Evolutionary conservation across 2,888 invertebrate species (phyloP).

Genomic region (Idaea aversata): DNA sequence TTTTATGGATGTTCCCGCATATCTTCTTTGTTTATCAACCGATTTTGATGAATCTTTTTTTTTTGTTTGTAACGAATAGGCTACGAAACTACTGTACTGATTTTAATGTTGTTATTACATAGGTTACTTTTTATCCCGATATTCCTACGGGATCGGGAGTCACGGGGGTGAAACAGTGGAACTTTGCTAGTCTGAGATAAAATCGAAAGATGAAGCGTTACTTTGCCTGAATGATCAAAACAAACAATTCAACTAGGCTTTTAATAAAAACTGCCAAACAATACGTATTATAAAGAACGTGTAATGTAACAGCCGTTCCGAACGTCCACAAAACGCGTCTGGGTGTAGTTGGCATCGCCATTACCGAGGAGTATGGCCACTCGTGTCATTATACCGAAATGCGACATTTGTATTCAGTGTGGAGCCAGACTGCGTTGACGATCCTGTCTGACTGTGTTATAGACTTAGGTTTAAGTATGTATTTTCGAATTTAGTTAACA

Average conservation of each 20-base stretch:
- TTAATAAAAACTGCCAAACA: not conserved
- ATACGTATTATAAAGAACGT: not conserved
- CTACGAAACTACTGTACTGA: no score
- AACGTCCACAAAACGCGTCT: constrained; percentile 24
- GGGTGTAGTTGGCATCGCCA: constrained; percentile 21
- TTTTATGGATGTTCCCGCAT: no score
- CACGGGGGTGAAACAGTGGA: no score
- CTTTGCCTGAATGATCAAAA: not conserved
- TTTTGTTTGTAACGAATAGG: no score
- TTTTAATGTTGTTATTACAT: no score
- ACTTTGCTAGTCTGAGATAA: no score
- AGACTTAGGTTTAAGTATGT: not conserved
- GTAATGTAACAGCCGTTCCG: constrained; percentile 12
- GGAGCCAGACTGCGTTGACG: constrained; percentile 4
- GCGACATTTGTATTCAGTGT: constrained; percentile 45
- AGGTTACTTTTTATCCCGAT: no score
- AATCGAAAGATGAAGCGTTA: not conserved
- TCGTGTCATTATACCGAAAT: constrained; percentile 37
- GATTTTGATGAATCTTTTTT: no score
- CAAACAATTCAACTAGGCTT: constrained; percentile 11
- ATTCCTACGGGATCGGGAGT: no score
- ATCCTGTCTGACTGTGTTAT: not conserved
- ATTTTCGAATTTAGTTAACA: not conserved
- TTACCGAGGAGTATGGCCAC: constrained; percentile 16
- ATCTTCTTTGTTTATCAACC: no score